Evolutionary conservation across 2,113 vertebrate species (phyloP), one percentile per base, ranked within the genome.

Genomic region (Seriola quinqueradiata): DNA sequence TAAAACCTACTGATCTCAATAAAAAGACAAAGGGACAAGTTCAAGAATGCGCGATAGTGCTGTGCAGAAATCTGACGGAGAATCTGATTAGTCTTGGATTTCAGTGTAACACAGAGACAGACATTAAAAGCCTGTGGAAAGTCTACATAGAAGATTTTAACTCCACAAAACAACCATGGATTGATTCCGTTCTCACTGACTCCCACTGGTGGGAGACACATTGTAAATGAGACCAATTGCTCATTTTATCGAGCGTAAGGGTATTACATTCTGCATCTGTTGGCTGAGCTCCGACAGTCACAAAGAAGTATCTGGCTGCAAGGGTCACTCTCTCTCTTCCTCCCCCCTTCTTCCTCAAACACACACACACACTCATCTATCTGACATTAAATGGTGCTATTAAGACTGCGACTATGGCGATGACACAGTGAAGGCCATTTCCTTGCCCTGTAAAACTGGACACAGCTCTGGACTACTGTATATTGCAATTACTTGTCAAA

Each of bases 201-300:
- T 87, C 66, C 28, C 58, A 38, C 54, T 77, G 71, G 42, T 81
- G 54, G 73, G 59, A 84, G 72, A 85, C 64, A 90, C 70, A 85
- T 77, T 84, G 66, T 84, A 88, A 88, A 92, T 77, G 64, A 82
- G 55, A 89, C 42, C 63, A 83, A 79, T 80, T 84, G 81, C 78
- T 83, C 50, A 84, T 92, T 92, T 89, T 90, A 91, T 94, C 42
- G 82, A 93, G 82, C 52, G 68, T 83, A 60, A 81, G 64, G 59
- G 67, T 77, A 77, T 91, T 88, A 68, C 71, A 65, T 92, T 89
- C 61, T 83, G 81, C 65, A 65, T 84, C 67, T 76, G 68, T 42
- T 76, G 82, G 75, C 87, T 70, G 76, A 88, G 77, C 83, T 79
- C 66, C 81, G 82, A 79, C 75, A 77, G 74, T 78, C 59, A 81